phyloP scores from a whole-genome alignment of 2,888 invertebrate genomes.

The Onchidella celtica region DNA sequence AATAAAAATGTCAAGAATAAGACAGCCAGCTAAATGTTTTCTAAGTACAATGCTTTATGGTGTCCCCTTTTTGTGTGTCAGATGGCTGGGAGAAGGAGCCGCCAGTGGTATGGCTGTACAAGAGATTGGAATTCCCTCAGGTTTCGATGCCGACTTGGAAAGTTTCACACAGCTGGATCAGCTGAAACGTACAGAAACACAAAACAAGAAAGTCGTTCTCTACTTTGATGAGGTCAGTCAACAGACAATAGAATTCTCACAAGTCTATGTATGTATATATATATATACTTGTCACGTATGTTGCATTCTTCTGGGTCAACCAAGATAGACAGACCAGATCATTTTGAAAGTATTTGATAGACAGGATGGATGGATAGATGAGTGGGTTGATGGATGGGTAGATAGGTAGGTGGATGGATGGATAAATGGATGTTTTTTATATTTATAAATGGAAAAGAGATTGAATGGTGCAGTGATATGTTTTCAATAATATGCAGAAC shows the following conservation, averaged over 20 bases:
- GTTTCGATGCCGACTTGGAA: constrained; percentile 75
- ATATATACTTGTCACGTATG: no score
- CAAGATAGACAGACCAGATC: no score
- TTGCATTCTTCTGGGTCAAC: no score
- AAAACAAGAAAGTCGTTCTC: constrained; percentile 79
- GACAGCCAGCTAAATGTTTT: no score
- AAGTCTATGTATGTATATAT: not conserved
- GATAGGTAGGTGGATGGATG: no score
- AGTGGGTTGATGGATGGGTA: no score
- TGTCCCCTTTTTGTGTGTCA: constrained; percentile 49
- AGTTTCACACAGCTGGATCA: constrained; percentile 63
- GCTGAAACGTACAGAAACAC: constrained; percentile 79
- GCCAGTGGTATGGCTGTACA: constrained; percentile 80
- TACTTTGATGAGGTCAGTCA: constrained; percentile 81
- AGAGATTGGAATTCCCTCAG: constrained; percentile 76
- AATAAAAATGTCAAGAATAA: no score
- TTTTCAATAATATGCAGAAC: not conserved
- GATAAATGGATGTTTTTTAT: no score
- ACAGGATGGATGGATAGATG: no score
- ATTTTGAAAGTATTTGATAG: not conserved
- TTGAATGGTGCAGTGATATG: not conserved
- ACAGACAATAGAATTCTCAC: no score
- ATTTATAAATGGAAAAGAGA: not conserved
- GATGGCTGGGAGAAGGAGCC: constrained; percentile 65
- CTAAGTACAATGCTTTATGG: no score